phyloP scores from a whole-genome alignment of 2,113 vertebrate genomes.

The Protobothrops mucrosquamatus region DNA sequence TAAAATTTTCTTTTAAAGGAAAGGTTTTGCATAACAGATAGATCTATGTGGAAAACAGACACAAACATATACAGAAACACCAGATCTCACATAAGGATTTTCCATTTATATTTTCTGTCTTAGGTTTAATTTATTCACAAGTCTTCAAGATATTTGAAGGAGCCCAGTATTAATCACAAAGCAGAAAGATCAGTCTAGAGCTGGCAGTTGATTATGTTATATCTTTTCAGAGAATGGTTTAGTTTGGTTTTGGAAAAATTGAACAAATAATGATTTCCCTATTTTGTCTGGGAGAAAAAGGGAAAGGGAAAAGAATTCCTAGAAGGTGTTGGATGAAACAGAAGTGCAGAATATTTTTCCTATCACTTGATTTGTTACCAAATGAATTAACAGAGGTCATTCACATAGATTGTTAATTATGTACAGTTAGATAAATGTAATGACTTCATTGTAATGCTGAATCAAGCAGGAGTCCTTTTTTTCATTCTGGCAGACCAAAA shows the following conservation, averaged over 20 bases:
- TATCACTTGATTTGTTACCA: background rate
- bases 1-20: background rate
- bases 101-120: conserved; percentile 57
- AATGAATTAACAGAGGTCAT: background rate
- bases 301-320: background rate
- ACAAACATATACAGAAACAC: conserved; percentile 47
- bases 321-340: background rate
- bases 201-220: conserved; percentile 48
- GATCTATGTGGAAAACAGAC: conserved; percentile 45
- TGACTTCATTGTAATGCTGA: background rate
- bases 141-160: conserved; percentile 54
- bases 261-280: conserved; percentile 25
- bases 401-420: background rate
- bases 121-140: conserved; percentile 56
- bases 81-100: conserved; percentile 59
- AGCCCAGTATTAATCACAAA: conserved; percentile 61
- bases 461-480: too few relatives aligned
- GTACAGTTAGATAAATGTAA: background rate
- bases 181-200: conserved; percentile 46
- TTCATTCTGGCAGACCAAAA: conserved; percentile 16
- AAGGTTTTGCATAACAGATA: conserved; percentile 19
- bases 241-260: conserved; percentile 39
- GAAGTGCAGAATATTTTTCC: background rate
- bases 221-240: conserved; percentile 43
- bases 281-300: background rate